Conservation (phyloP, 2,797 vertebrate species). For the Sternarchorhynchus goeldii region DNA sequence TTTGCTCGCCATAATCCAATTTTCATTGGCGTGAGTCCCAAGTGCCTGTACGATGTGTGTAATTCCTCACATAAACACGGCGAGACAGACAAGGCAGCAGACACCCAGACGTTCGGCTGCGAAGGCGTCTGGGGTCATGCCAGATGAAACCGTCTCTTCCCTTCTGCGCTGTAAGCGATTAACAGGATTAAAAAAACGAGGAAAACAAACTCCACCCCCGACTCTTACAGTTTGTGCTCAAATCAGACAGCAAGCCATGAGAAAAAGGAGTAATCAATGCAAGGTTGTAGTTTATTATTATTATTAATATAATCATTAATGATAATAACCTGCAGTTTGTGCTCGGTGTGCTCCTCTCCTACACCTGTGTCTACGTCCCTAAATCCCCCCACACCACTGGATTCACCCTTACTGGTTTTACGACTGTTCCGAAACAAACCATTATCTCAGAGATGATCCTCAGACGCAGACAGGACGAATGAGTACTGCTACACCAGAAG, state of each 20-base stretch:
- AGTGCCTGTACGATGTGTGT: conserved; percentile 61
- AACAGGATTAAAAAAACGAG: conserved; percentile 53
- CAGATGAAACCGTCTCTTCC: conserved; percentile 47
- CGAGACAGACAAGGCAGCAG: conserved; percentile 53
- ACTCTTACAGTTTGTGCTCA: conserved; percentile 15
- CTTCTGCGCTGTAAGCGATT: conserved; percentile 35
- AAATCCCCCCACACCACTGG: neutral
- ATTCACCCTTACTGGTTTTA: neutral
- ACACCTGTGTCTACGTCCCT: no score
- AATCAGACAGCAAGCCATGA: conserved; percentile 22
- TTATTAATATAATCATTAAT: no score
- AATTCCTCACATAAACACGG: conserved; percentile 57
- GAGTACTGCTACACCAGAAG: neutral
- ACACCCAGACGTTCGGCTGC: conserved; percentile 33
- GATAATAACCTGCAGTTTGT: no score
- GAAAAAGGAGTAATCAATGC: conserved; percentile 1
- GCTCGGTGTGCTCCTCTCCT: no score
- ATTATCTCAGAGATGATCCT: neutral
- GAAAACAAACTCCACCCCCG: conserved; percentile 43
- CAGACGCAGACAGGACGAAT: neutral
- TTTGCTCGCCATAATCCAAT: conserved; percentile 72
- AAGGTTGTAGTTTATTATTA: neutral
- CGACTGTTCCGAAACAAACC: neutral
- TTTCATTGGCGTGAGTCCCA: conserved; percentile 70
- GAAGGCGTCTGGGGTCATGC: conserved; percentile 46